Conservation (phyloP, 2,888 invertebrate genomes). For the Folsomia manolachei region DNA sequence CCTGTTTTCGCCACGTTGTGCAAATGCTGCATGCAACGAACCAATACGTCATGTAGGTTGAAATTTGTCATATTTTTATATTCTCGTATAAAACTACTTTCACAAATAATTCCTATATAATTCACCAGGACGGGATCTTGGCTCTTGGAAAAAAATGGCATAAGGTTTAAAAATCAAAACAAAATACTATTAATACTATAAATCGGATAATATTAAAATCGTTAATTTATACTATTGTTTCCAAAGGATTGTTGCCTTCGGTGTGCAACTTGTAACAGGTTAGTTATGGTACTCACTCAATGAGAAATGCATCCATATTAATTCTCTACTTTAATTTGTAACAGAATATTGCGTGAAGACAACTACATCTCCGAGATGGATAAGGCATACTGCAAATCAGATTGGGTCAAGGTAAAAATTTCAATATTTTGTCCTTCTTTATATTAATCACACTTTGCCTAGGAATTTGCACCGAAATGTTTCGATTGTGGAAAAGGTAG, state of each 20-base stretch:
- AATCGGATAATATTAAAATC: too few relatives aligned
- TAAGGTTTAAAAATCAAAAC: too few relatives aligned
- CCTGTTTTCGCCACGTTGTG: slow-evolving; percentile 41
- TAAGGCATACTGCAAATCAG: slow-evolving; percentile 45
- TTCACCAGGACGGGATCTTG: slow-evolving; percentile 41
- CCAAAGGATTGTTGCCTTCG: slow-evolving; percentile 48
- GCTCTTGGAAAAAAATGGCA: slow-evolving; percentile 49
- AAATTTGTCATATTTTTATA: not conserved
- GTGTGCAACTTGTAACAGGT: slow-evolving; percentile 42
- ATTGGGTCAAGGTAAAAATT: slow-evolving; percentile 48
- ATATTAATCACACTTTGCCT: too few relatives aligned
- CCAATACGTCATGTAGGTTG: slow-evolving; percentile 44
- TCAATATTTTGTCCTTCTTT: too few relatives aligned
- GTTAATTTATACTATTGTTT: too few relatives aligned
- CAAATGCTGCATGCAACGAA: slow-evolving; percentile 39
- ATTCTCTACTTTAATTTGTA: too few relatives aligned
- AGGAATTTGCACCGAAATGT: slow-evolving; percentile 48
- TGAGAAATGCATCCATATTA: too few relatives aligned
- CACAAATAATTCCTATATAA: not conserved
- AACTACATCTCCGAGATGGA: slow-evolving; percentile 40
- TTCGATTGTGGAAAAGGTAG: slow-evolving; percentile 37
- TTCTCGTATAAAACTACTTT: slow-evolving; percentile 4
- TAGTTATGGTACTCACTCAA: too few relatives aligned
- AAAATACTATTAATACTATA: too few relatives aligned
- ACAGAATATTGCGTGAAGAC: slow-evolving; percentile 44